Base-by-base conservation (phyloP, 2,113 vertebrate genomes). In the Menura novaehollandiae region DNA sequence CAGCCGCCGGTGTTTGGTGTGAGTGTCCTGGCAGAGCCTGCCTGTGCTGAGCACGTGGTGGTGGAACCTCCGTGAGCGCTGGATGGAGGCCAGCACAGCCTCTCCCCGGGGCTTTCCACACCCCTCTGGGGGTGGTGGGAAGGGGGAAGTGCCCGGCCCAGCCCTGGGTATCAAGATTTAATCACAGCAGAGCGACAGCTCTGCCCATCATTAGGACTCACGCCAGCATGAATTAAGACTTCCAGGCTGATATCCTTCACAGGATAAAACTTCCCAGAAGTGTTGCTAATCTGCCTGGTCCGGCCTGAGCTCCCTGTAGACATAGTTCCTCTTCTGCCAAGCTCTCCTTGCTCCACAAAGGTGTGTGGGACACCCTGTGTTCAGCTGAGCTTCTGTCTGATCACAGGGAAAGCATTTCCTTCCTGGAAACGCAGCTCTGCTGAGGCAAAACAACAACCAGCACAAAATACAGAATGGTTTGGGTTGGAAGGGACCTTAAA, bases 1-100 rank as follows among this genome's bases (percentile, higher is more conserved):
- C 32, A 43, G n/a, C 9, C 0, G 0, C 27, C 0, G 2, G 49
- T 7, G 68, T 15, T 49, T 22, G 30, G 27, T 1, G 1, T 15
- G 3, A 35, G 15, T 0, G 0, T 74, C 28, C 41, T 23, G n/a
- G 68, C 58, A 46, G 58, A 73, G 62, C 33, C 1, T 0, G 3
- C 18, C 27, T 9, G n/a, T 43, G 13, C 43, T 7, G 39, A 26
- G 77, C 39, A 4, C 2, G 1, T 8, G 30, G 13, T 0, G 3
- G 8, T 1, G 9, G 53, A 39, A 59, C 35, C 47, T 53, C 46
- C 47, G 26, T 0, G 3, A 35, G 52, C 0, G 5, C 78, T 24
- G 56, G 88, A 26, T 10, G 2, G 0, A 35, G 74, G 66, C 76
- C 80, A 69, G 88, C 3, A 2, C 55, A 46, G 59, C 51, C 26